phyloP scores from a whole-genome alignment of 2,797 vertebrate genomes.

The Lateolabrax maculatus region DNA sequence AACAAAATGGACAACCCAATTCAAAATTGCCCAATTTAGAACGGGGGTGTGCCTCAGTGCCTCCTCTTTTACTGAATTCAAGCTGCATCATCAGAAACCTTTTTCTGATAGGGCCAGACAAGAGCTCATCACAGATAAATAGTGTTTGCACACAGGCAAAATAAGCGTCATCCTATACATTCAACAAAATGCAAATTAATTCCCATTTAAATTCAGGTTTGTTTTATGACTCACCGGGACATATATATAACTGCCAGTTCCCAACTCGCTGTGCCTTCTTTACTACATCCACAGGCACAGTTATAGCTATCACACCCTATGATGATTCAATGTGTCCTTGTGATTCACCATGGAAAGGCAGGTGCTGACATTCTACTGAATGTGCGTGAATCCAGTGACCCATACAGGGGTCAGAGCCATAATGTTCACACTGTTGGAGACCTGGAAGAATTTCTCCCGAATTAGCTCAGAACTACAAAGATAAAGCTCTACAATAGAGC shows the following conservation, averaged over 20 bases:
- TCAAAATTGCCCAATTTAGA: slow-evolving; percentile 11
- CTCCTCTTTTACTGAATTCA: neutral
- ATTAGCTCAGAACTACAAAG: slow-evolving; percentile 41
- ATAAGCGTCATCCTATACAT: slow-evolving; percentile 3
- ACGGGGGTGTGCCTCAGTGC: neutral
- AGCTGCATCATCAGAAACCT: slow-evolving; percentile 17
- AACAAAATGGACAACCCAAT: slow-evolving; percentile 22
- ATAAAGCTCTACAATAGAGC: slow-evolving; percentile 37
- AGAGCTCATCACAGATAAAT: slow-evolving; percentile 25
- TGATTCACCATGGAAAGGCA: slow-evolving; percentile 41
- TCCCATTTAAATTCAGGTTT: slow-evolving; percentile 20
- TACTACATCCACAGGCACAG: slow-evolving; percentile 10
- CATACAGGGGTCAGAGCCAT: slow-evolving; percentile 17
- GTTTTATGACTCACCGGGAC: slow-evolving; percentile 23
- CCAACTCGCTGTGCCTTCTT: neutral
- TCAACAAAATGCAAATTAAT: slow-evolving; percentile 40
- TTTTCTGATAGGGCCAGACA: neutral
- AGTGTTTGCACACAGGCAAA: neutral
- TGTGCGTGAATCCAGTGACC: slow-evolving; percentile 46
- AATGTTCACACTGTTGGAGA: slow-evolving; percentile 25
- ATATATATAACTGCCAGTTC: slow-evolving; percentile 22
- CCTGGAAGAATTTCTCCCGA: slow-evolving; percentile 29
- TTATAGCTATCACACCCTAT: slow-evolving; percentile 22
- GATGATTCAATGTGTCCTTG: slow-evolving; percentile 61
- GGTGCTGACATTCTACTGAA: slow-evolving; percentile 42